A percentile compares a stretch with the other conserved stretches of the same genome.
phyloP scores from a whole-genome alignment of 2,113 vertebrate species.

The Pygoscelis antarcticus region DNA sequence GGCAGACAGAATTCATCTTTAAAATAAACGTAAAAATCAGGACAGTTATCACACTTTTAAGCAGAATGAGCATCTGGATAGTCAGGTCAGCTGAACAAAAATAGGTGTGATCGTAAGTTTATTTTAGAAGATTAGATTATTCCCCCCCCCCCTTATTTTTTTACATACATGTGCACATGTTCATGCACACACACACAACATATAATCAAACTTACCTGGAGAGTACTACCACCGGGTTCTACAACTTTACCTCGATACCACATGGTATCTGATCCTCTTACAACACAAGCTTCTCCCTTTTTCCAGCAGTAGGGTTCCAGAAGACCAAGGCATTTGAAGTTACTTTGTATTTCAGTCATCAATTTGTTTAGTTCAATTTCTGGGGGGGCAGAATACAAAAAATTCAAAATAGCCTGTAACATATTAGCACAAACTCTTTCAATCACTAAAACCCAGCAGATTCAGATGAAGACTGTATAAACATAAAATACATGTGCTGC shows the following conservation, averaged over 20 bases:
- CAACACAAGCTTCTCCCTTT: slow-evolving; percentile 83
- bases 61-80: not conserved
- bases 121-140: not conserved
- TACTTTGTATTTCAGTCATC: slow-evolving; percentile 80
- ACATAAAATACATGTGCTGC: not conserved
- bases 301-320: slow-evolving; percentile 88
- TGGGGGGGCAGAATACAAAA: not conserved
- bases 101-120: not conserved
- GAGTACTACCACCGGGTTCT: slow-evolving; percentile 73
- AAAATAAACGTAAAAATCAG: not conserved
- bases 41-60: not conserved
- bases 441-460: not conserved
- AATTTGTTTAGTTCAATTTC: slow-evolving; percentile 78
- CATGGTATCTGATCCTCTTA: slow-evolving; percentile 87
- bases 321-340: slow-evolving; percentile 82
- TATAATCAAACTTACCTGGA: slow-evolving; percentile 75
- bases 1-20: not conserved
- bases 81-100: not conserved
- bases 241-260: slow-evolving; percentile 88
- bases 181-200: fast-evolving
- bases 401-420: not conserved
- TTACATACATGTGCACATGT: fast-evolving
- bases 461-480: not conserved
- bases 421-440: not conserved
- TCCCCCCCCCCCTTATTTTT: not conserved